Base-by-base conservation (phyloP, 2,888 invertebrate genomes). In the Cephus nigrinus region DNA sequence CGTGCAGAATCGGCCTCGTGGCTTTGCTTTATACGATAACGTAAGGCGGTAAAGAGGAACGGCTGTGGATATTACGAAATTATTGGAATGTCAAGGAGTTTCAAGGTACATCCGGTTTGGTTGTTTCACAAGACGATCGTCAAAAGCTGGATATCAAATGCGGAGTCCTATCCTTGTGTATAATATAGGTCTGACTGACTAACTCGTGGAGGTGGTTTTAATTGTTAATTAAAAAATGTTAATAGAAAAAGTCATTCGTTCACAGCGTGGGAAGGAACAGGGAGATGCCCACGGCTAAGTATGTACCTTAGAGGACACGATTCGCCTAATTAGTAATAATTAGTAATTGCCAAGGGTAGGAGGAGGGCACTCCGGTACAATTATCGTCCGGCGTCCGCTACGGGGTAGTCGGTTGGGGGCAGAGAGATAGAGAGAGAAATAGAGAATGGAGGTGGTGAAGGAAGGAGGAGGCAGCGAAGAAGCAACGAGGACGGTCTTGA, bases 251-350 rank as follows among this genome's bases (percentile, higher is more conserved):
- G 40, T 55, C 40, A 55, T 23, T 55, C 23, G 40, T 15, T 55
- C 15, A 55, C 40, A 23, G 40, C 40, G 40, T 55, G 40, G 40
- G 40, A 55, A 55, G 40, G 40, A 55, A 55, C 40, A 55, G 40
- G 40, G 40, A 55, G 40, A 55, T 55, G 23, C 5, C 23, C 40
- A 55, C 23, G 23, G 23, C 40, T 55, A 23, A 55, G 23, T 55
- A 55, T 55, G 40, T 55, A 55, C 40, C 40, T 55, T 23, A 55
- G 40, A 55, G 40, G 40, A 55, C 40, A 55, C 40, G 40, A 55
- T 23, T 55, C 40, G 80, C 79, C 86, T 89, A 89, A 89, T 89
- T 87, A 87, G 85, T 84, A 86, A 88, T 86, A 88, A 88, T 89
- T 88, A 88, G 85, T 87, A 86, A 88, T 79, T 82, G 82, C 80